These are phyloP conservation scores for Scopus umbretta DNA, from an alignment of 2,113 vertebrate genomes.

Conservation along the genomic window DNA sequence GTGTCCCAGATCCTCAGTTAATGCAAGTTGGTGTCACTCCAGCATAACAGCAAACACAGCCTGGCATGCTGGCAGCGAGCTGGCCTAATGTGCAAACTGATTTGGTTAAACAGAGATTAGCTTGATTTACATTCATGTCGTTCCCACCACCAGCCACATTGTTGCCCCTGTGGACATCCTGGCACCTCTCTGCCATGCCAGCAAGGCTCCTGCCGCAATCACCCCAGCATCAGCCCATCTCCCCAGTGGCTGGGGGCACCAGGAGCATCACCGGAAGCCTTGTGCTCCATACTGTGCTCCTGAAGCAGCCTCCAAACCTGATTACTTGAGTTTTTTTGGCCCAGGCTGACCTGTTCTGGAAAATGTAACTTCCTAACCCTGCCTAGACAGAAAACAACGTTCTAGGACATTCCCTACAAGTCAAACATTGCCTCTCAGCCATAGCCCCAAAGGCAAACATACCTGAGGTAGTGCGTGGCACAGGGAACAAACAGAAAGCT, in stretches of 20 bases:
- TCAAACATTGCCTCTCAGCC: constrained; percentile 59
- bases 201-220: neutral
- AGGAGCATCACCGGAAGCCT: neutral
- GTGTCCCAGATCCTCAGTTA: fast-evolving
- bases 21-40: neutral
- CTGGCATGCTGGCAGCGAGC: fast-evolving
- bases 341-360: neutral
- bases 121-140: neutral
- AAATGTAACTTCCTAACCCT: neutral
- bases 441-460: constrained; percentile 66
- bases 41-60: fast-evolving
- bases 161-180: fast-evolving
- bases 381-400: neutral
- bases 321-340: neutral
- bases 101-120: neutral
- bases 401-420: constrained; percentile 54
- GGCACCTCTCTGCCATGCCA: fast-evolving
- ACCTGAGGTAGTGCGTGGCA: neutral
- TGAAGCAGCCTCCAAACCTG: neutral
- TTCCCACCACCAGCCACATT: neutral
- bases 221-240: fast-evolving
- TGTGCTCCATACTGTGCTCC: neutral
- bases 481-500: neutral
- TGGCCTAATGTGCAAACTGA: neutral
- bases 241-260: fast-evolving